Evolutionary conservation across 2,797 vertebrate genomes (phyloP).

Genomic region (Microtus californicus): DNA sequence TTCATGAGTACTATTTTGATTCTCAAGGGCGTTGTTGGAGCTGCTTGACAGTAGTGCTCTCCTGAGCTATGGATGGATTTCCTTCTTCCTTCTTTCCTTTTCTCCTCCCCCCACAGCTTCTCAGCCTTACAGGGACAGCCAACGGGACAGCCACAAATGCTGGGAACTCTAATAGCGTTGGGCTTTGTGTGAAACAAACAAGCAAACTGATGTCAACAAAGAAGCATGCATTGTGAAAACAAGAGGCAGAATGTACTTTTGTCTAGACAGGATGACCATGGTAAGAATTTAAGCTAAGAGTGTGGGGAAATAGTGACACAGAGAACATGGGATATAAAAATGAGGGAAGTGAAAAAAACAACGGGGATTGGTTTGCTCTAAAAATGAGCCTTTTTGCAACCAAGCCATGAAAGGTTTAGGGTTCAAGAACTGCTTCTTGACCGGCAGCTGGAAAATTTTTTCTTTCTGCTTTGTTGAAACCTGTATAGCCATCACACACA

Average conservation of each 20-base stretch:
- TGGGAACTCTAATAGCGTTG: neutral
- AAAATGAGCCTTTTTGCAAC: neutral
- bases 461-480: conserved; percentile 16
- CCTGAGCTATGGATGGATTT: neutral
- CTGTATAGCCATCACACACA: conserved; percentile 4
- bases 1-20: neutral
- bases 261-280: neutral
- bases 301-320: neutral
- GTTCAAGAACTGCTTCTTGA: conserved; percentile 20
- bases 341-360: neutral
- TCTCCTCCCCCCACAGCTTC: neutral
- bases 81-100: neutral
- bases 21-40: neutral
- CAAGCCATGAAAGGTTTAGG: neutral
- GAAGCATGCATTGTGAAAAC: neutral
- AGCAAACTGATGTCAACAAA: neutral
- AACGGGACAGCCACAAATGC: neutral
- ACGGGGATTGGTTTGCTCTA: neutral
- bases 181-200: neutral
- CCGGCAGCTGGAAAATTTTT: neutral
- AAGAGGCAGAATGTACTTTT: neutral
- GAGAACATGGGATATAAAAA: neutral
- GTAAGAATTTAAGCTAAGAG: conserved; percentile 1
- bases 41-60: neutral
- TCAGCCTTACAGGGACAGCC: neutral